A percentile compares a stretch with the other conserved stretches of the same genome.
Evolutionary conservation across 1,140 invertebrate species (phyloP).

Genomic region (Teleogryllus occipitalis): DNA sequence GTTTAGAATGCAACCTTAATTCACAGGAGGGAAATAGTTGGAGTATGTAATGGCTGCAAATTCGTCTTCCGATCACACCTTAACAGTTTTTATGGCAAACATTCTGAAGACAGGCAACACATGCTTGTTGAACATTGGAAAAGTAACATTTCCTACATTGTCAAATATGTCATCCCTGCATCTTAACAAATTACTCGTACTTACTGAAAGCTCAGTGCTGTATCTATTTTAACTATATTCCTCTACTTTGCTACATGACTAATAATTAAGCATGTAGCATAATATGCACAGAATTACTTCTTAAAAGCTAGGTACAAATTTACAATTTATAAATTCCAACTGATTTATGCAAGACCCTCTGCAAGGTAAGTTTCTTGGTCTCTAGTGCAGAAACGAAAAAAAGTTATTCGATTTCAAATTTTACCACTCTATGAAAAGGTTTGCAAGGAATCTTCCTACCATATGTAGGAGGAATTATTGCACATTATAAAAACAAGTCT

Average conservation of each 20-base stretch:
- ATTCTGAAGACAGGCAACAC: too few relatives aligned
- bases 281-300: not conserved
- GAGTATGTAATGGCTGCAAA: not conserved
- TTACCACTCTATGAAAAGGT: too few relatives aligned
- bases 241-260: not conserved
- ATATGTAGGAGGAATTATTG: too few relatives aligned
- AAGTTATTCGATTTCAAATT: too few relatives aligned
- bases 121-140: too few relatives aligned
- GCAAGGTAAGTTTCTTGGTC: not conserved
- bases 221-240: not conserved
- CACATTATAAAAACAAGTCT: too few relatives aligned
- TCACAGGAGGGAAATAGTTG: not conserved
- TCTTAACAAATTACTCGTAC: not conserved
- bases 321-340: not conserved
- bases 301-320: constrained; percentile 5
- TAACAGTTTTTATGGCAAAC: too few relatives aligned
- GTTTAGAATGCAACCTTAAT: not conserved
- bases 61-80: not conserved
- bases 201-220: constrained; percentile 3
- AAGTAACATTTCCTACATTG: too few relatives aligned
- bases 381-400: too few relatives aligned
- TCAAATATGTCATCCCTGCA: not conserved
- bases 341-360: not conserved
- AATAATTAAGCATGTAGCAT: not conserved
- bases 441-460: too few relatives aligned